These are phyloP conservation scores for Brachionus sp. DNA, from an alignment of 1,140 invertebrate genomes.

Conservation along the genomic window DNA sequence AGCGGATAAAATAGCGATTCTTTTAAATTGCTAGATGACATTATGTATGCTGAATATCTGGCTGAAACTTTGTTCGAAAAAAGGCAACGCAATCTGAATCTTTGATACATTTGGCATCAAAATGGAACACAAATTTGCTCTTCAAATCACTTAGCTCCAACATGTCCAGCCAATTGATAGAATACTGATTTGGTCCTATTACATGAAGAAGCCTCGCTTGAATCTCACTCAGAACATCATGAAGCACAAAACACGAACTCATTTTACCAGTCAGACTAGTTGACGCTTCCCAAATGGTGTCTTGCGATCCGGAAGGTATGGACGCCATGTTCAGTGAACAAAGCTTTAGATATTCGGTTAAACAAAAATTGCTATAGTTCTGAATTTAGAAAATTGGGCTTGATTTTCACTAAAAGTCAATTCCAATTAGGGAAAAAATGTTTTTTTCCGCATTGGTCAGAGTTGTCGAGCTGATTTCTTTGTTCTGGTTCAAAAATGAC, in stretches of 20 bases:
- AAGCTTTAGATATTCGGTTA: too few species aligned
- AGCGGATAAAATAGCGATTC: constrained; percentile 63
- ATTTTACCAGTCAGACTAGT: constrained; percentile 25
- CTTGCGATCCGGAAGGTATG: constrained; percentile 4
- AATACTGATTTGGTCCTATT: constrained; percentile 34
- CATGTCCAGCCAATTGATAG: constrained; percentile 34
- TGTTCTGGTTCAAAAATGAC: too few species aligned
- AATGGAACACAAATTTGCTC: constrained; percentile 46
- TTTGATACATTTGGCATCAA: constrained; percentile 37
- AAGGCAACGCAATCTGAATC: not conserved
- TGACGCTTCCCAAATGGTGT: constrained; percentile 16
- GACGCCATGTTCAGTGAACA: constrained; percentile 1
- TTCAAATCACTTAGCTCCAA: constrained; percentile 41
- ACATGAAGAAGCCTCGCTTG: not conserved
- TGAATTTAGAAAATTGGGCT: too few species aligned
- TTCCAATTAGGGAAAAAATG: too few species aligned
- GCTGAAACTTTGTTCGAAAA: not conserved
- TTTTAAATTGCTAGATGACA: constrained; percentile 21
- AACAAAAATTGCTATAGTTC: too few species aligned
- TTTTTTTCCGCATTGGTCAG: too few species aligned
- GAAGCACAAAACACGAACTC: constrained; percentile 30
- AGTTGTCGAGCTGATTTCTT: too few species aligned
- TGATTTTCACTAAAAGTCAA: too few species aligned
- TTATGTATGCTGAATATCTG: not conserved
- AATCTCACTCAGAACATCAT: constrained; percentile 8